Evolutionary conservation across 2,113 vertebrate genomes (phyloP), one percentile per base, ranked within the genome.

Genomic region (Menidia beryllina): DNA sequence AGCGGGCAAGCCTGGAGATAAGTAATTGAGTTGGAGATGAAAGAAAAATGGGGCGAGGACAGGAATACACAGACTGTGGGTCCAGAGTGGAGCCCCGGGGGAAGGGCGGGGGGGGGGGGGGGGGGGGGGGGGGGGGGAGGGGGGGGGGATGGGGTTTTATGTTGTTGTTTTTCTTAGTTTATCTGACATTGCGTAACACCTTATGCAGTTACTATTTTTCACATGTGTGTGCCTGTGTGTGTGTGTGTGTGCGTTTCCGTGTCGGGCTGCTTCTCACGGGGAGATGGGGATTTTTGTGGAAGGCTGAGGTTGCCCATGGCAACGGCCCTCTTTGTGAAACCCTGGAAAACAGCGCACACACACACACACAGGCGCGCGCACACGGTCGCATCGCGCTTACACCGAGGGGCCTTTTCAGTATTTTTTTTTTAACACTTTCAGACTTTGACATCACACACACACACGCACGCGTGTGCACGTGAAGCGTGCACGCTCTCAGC

Each of bases 261-360:
- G 70, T 74, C 26, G 68, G 65, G 72, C 58, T 60, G 77, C 70
- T 71, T 72, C 80, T 84, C 76, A 69, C 65, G 55, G 56, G 81
- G 81, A 81, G 72, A 92, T 34, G 84, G 89, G 87, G 90, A 91
- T 91, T 90, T 93, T 73, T 89, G 87, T 91, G 84, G 88, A 90
- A 91, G 85, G 85, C 83, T 84, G 88, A 87, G 84, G 89, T 92
- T 91, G 84, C 92, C 91, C 91, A 77, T 94, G 90, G 93, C 92
- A 94, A 94, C 92, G 25, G 88, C 64, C 85, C 77, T 91, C 83
- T 86, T 88, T 87, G 84, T 91, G 72, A 89, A 88, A 89, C 75
- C 74, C 75, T 80, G 81, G 74, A 81, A 86, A 86, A 87, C 66
- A 70, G 38, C 71, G 49, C 47, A 39, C 50, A 69, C 52, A 68